Base-by-base conservation (phyloP, 2,888 invertebrate species). In the Hecatera dysodea region DNA sequence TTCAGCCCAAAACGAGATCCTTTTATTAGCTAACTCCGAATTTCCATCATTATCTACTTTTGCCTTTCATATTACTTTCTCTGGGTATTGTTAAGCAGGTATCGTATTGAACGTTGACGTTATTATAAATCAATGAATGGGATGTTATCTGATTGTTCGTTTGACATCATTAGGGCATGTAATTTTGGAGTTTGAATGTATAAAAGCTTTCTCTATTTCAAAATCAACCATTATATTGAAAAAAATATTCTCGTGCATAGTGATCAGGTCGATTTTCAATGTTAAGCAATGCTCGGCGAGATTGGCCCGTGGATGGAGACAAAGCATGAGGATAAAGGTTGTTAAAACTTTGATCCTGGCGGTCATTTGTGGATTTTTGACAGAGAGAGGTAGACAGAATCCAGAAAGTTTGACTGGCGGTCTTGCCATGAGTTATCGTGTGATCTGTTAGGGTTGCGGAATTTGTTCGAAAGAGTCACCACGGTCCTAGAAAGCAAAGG, bases 1-100 rank as follows among this genome's bases (percentile, higher is more conserved):
- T 74, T 55, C 71, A 67, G 48, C 61, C 64, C 68, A 75, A 72
- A 50, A 73, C 67, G 75, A 71, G 67, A 69, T 67, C 81, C 83
- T 83, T 88, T 88, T 89, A 86, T 89, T 84, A 74, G 72, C 50
- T 29, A 42, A 83, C 78, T 80, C 85, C 56, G 78, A 83, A 87
- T 81, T 82, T 81, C 66, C 67, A 82, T 81, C 74, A 64, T 72
- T 72, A 56, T 36, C n/a, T 22, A 48, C n/a, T 15, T 56, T 68
- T 17, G 27, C 33, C 46, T 63, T 80, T 72, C 39, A 67, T 29
- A 67, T 57, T 63, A 75, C 0, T 42, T 46, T 52, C 60, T 64
- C 11, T 24, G 11, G 7, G 27, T 24, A 42, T 56, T 27, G 15
- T 56, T 52, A n/a, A 44, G 42, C 15, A 44, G 64, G 55, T 70